phyloP scores from a whole-genome alignment of 2,888 invertebrate species.

The Malthinus flaveolus region DNA sequence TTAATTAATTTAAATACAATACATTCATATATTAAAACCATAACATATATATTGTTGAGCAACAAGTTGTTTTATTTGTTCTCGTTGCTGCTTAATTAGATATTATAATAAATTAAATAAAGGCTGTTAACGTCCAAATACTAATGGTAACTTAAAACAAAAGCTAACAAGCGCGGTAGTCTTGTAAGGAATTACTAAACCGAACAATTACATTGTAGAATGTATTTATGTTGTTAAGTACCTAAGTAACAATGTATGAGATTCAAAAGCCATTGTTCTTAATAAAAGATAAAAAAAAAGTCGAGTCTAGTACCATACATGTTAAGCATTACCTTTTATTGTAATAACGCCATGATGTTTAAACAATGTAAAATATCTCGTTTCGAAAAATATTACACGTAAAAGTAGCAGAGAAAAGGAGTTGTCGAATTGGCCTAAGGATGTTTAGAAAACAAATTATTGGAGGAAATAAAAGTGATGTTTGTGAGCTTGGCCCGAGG shows the following conservation, averaged over 20 bases:
- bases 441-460: no score
- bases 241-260: slow-evolving; percentile 23
- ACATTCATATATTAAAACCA: background rate
- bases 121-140: slow-evolving; percentile 17
- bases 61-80: background rate
- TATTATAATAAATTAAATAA: slow-evolving; percentile 9
- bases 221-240: slow-evolving; percentile 25
- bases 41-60: background rate
- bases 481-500: no score
- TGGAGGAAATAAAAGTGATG: no score
- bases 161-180: slow-evolving; percentile 15
- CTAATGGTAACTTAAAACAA: slow-evolving; percentile 24
- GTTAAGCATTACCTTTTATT: slow-evolving; percentile 11
- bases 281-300: slow-evolving; percentile 22
- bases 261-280: slow-evolving; percentile 25
- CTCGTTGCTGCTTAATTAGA: slow-evolving; percentile 7
- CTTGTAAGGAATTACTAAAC: slow-evolving; percentile 23
- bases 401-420: no score
- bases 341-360: slow-evolving; percentile 2
- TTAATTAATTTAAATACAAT: background rate
- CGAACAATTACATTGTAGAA: slow-evolving; percentile 25
- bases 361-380: background rate
- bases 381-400: no score
- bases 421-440: no score
- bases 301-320: slow-evolving; percentile 18